A percentile compares a stretch with the other conserved stretches of the same genome.
Conservation (phyloP, 64 coral and sea anemone genomes). For the Porites lutea region DNA sequence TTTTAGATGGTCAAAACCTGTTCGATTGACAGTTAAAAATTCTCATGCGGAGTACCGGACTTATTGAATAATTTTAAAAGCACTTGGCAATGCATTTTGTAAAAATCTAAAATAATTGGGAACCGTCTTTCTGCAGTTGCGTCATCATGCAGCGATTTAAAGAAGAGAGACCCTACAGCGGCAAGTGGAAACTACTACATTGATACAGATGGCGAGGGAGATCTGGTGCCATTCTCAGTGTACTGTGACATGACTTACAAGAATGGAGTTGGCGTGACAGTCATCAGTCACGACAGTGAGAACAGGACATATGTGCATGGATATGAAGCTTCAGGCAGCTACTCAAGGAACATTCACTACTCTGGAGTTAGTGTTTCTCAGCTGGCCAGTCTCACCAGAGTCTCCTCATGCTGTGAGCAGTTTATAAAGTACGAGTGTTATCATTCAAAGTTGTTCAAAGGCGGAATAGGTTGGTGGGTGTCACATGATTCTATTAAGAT, state of each 20-base stretch:
- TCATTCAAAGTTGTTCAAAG: not conserved
- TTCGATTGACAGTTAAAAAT: too few relatives aligned
- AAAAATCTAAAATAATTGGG: too few relatives aligned
- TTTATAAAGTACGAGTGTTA: slow-evolving; percentile 25
- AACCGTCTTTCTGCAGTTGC: too few relatives aligned
- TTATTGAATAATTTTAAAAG: too few relatives aligned
- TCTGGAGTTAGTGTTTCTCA: not conserved
- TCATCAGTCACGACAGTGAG: too few relatives aligned
- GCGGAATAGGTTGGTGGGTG: not conserved
- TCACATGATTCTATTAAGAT: too few relatives aligned
- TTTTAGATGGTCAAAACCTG: too few relatives aligned
- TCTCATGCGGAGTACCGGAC: too few relatives aligned
- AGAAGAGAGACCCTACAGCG: not conserved
- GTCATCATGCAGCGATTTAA: not conserved
- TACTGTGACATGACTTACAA: slow-evolving; percentile 2
- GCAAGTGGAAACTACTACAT: not conserved
- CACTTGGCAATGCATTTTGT: too few relatives aligned
- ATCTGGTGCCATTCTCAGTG: not conserved
- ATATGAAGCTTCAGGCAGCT: not conserved
- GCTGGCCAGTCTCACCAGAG: not conserved
- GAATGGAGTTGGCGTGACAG: too few relatives aligned
- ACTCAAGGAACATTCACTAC: slow-evolving; percentile 3
- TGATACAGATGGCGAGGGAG: not conserved
- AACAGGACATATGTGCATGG: not conserved
- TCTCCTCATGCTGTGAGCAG: not conserved